Evolutionary conservation across 2,797 vertebrate genomes (phyloP), one percentile per base, ranked within the genome.

Genomic region (Halcyon leucocephala): DNA sequence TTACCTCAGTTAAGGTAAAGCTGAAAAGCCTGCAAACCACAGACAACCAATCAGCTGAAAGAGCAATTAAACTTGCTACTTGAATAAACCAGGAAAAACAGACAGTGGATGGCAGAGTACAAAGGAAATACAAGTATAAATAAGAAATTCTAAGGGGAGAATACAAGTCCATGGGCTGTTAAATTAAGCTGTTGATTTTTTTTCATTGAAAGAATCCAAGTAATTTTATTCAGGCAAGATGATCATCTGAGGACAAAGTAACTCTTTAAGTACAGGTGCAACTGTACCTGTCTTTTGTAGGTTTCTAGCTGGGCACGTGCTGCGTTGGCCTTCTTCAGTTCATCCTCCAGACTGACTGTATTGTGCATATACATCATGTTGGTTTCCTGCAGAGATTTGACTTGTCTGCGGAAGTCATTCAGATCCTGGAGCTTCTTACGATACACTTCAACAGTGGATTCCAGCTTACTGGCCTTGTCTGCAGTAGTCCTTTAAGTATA

Each of bases 351-450:
- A 61, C 99, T 99, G 89, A 99, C 98, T 0, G 99, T 99, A 95
- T 99, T 99, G 60, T 99, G 99, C 99, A 99, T 99, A 96, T 99
- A 99, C 94, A 99, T 99, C 98, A 99, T 99, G 96, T 99, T 99
- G 84, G 99, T 99, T 96, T 99, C 99, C 94, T 99, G 99, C 96
- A 99, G 97, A 48, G 98, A 98, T 94, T 99, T 99, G 96, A 99
- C 98, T 96, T 99, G 99, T 91, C 99, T 98, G 95, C 99, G 99
- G 87, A 99, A 98, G 95, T 99, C 99, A 22, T 98, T 99, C 54
- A 99, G 98, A 86, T 99, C 99, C 96, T 99, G 99, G 77, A 99
- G 98, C 89, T 99, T 99, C 95, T 99, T 99, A 82, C 99, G 98
- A 97, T 99, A 99, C 1, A 99, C 98, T 37, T 99, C 99, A 64